phyloP scores from a whole-genome alignment of 1,140 invertebrate species.

The Stegodyphus mimosarum region DNA sequence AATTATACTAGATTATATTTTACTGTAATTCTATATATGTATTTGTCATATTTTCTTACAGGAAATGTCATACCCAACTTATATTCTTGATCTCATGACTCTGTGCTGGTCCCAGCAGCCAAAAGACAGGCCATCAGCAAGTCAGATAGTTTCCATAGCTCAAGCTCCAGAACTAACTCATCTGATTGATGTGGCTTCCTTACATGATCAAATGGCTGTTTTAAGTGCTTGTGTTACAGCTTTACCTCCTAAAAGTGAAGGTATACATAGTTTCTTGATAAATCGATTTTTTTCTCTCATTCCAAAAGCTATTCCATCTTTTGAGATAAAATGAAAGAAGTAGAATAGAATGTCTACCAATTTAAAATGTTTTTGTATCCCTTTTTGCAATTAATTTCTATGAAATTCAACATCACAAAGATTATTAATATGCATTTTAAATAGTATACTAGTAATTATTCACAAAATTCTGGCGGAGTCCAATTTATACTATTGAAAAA shows the following conservation, averaged over 20 bases:
- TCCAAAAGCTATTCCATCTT: neutral
- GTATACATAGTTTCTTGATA: neutral
- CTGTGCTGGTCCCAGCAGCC: slow-evolving; percentile 93
- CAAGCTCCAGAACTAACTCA: slow-evolving; percentile 93
- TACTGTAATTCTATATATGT: neutral
- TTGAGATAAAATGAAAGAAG: no score
- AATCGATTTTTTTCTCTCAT: neutral
- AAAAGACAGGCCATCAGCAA: slow-evolving; percentile 87
- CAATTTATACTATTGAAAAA: no score
- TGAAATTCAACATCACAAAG: no score
- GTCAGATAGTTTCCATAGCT: slow-evolving; percentile 91
- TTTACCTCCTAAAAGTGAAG: slow-evolving; percentile 47
- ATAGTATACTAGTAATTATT: no score
- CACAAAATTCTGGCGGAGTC: no score
- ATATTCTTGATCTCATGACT: slow-evolving; percentile 94
- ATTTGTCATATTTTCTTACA: slow-evolving; percentile 58
- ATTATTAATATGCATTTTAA: no score
- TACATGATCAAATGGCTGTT: slow-evolving; percentile 66
- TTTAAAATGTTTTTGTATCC: no score
- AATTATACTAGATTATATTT: neutral
- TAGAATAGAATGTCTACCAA: no score
- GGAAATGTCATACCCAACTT: slow-evolving; percentile 82
- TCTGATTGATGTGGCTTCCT: slow-evolving; percentile 80
- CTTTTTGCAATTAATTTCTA: no score
- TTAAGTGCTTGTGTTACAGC: slow-evolving; percentile 61